phyloP scores from a whole-genome alignment of 2,888 invertebrate genomes.

The Balanococcus diminutus region DNA sequence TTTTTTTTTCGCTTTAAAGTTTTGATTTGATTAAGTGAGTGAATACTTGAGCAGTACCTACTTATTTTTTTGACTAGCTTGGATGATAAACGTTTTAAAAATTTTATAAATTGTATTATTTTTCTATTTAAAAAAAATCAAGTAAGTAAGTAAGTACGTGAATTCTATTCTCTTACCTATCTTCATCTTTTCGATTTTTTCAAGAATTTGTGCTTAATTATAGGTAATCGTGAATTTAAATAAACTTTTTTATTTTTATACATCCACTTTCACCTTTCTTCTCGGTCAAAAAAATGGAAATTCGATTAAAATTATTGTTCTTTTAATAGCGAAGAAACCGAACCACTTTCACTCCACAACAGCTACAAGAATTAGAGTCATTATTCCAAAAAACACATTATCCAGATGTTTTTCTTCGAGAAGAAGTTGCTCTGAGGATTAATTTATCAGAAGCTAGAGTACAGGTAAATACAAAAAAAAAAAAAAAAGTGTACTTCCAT shows the following conservation, averaged over 20 bases:
- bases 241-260: too few relatives aligned
- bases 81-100: too few relatives aligned
- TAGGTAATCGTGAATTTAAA: too few relatives aligned
- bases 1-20: slow-evolving; percentile 56
- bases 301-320: slow-evolving; percentile 22
- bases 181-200: neutral
- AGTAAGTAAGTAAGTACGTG: too few relatives aligned
- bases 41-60: neutral
- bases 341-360: slow-evolving; percentile 93
- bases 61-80: neutral
- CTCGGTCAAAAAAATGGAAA: neutral
- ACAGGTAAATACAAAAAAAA: slow-evolving; percentile 69
- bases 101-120: too few relatives aligned
- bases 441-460: slow-evolving; percentile 91
- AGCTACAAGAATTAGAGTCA: slow-evolving; percentile 87
- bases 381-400: slow-evolving; percentile 94
- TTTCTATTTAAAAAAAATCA: too few relatives aligned
- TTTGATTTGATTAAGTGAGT: slow-evolving; percentile 11
- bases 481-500: too few relatives aligned
- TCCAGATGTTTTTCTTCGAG: slow-evolving; percentile 86
- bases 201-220: neutral
- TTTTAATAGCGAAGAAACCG: slow-evolving; percentile 79
- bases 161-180: too few relatives aligned
- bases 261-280: too few relatives aligned
- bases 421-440: slow-evolving; percentile 89